Evolutionary conservation across 2,797 vertebrate genomes (phyloP), one percentile per base, ranked within the genome.

Genomic region (Pipistrellus pipistrellus): DNA sequence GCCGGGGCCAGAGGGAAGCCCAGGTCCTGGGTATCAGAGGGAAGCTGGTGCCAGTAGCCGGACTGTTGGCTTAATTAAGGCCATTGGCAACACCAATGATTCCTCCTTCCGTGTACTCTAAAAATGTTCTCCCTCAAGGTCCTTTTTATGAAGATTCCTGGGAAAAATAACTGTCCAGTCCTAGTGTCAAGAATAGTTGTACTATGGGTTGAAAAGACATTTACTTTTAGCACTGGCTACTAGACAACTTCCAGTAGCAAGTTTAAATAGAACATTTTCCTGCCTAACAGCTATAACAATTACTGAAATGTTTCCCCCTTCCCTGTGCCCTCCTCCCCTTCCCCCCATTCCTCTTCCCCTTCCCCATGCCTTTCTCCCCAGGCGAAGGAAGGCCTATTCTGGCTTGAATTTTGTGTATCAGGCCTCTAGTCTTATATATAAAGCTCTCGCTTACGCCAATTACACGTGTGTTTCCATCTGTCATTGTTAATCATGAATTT

Each of bases 221-320:
- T 88, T 81, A 72, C 73, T 81, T 92, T 84, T 38, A 71, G 30
- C 25, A 85, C 2, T 72, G 62, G 72, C 76, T 76, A 46, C 21
- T 23, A 69, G 73, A 57, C 75, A 85, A 85, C n/a, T 80, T 80
- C 78, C 53, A 73, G 62, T 13, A 88, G 77, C 38, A 82, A 84
- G 44, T 71, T 77, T 73, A 83, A 93, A 92, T 41, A 85, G 30
- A 93, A 73, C 2, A 6, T 53, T 82, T 84, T 57, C 44, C 17
- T 30, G 55, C 4, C 30, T 72, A 89, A 64, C 15, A 85, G 8
- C 21, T 62, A 0, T 46, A 72, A 88, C 21, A 30, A 21, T 90
- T 38, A 71, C 57, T 83, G 23, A 85, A 64, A 72, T 53, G 27
- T 64, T 71, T 87, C 88, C 17, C 44, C 44, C 44, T 44, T 44